A percentile compares a stretch with the other conserved stretches of the same genome.
phyloP scores from a whole-genome alignment of 2,797 vertebrate genomes.

The Xenopus petersii region DNA sequence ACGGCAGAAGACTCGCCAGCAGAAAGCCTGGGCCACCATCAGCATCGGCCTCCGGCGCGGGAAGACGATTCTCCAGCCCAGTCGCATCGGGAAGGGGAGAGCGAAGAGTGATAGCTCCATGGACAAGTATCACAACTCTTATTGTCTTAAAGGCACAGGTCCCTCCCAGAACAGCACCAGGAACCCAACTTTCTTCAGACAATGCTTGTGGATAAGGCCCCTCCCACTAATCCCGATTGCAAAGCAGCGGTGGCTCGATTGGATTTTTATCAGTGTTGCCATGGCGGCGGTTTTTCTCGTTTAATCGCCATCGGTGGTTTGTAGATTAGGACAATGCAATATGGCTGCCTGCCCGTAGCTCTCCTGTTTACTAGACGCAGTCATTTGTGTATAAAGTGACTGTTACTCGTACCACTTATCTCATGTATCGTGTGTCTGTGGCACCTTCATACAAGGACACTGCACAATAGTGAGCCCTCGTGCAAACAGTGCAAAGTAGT shows the following conservation, averaged over 20 bases:
- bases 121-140: neutral
- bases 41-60: conserved; percentile 56
- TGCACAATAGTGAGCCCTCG: too few species aligned
- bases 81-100: conserved; percentile 64
- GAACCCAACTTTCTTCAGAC: neutral
- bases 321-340: neutral
- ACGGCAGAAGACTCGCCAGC: conserved; percentile 54
- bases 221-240: too few species aligned
- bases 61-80: conserved; percentile 47
- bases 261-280: too few species aligned
- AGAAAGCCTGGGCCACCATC: conserved; percentile 55
- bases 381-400: neutral
- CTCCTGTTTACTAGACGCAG: neutral
- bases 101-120: conserved; percentile 61
- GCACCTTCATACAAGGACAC: neutral
- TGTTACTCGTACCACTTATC: neutral
- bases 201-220: too few species aligned
- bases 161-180: neutral
- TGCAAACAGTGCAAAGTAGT: too few species aligned
- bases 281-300: too few species aligned
- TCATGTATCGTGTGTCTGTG: too few species aligned
- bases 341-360: neutral
- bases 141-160: neutral
- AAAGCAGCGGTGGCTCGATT: too few species aligned
- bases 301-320: neutral